Conservation (phyloP, 2,888 invertebrate genomes). For the Xanthostigma xanthostigma region DNA sequence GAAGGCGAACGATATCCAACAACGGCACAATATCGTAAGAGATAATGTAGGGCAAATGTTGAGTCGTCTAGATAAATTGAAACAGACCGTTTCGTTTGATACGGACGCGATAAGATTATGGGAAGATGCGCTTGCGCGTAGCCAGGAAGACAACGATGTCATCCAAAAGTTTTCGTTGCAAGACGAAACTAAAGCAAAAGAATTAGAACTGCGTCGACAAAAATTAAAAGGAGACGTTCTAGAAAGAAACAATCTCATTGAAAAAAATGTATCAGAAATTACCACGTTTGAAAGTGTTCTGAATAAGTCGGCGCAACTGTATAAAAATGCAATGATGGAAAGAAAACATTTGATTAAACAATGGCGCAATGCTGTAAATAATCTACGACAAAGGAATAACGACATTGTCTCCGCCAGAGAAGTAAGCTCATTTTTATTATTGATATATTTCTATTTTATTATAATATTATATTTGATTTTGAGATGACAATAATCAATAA, state of each 20-base stretch:
- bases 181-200: conserved; percentile 50
- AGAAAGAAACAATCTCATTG: conserved; percentile 27
- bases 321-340: conserved; percentile 20
- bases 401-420: conserved; percentile 36
- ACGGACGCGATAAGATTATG: conserved; percentile 51
- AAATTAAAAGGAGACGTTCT: conserved; percentile 33
- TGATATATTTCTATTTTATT: too few relatives aligned
- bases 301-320: conserved; percentile 34
- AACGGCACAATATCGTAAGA: conserved; percentile 31
- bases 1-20: conserved; percentile 31
- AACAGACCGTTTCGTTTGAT: conserved; percentile 53
- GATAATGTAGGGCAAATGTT: conserved; percentile 31
- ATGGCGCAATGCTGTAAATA: conserved; percentile 56
- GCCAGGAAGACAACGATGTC: conserved; percentile 52
- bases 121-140: conserved; percentile 52
- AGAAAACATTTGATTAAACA: conserved; percentile 51
- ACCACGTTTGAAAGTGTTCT: conserved; percentile 37
- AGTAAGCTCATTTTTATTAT: neutral
- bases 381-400: conserved; percentile 51
- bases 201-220: conserved; percentile 38
- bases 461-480: too few relatives aligned
- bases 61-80: conserved; percentile 45
- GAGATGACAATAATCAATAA: too few relatives aligned
- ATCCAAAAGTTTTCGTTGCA: conserved; percentile 56
- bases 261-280: conserved; percentile 34